Evolutionary conservation across 2,113 vertebrate genomes (phyloP).

Genomic region (Irena cyanogastra): DNA sequence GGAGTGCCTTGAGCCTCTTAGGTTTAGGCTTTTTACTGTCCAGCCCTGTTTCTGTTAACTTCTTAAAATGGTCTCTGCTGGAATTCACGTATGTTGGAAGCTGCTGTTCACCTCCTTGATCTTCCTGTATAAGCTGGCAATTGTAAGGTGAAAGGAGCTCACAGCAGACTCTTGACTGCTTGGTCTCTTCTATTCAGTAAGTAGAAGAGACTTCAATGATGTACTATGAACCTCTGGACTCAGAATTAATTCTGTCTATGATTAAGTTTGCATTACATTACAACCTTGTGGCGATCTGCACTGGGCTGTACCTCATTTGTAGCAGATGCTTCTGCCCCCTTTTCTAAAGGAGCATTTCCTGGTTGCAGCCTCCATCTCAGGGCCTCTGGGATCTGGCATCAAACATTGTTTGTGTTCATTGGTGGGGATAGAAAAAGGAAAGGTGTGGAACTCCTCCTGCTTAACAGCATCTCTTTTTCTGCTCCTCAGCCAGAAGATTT

Average conservation of each 20-base stretch:
- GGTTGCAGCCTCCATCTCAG: not conserved
- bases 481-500: not conserved
- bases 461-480: not conserved
- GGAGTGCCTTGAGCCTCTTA: not conserved
- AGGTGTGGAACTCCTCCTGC: not conserved
- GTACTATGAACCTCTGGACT: not conserved
- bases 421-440: not conserved
- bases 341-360: not conserved
- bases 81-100: not conserved
- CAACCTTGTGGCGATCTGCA: not conserved
- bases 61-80: not conserved
- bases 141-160: not conserved
- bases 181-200: not conserved
- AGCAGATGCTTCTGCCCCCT: not conserved
- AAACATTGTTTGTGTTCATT: not conserved
- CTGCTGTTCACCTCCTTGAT: not conserved
- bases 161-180: not conserved
- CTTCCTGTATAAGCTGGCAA: fast-evolving
- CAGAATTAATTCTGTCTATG: not conserved
- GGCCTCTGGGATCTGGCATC: not conserved
- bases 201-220: not conserved
- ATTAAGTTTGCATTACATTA: not conserved
- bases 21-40: not conserved
- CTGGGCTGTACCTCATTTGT: not conserved
- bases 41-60: not conserved